These are phyloP conservation scores for Orchesella flavescens DNA, from an alignment of 2,888 invertebrate genomes.

Conservation along the genomic window DNA sequence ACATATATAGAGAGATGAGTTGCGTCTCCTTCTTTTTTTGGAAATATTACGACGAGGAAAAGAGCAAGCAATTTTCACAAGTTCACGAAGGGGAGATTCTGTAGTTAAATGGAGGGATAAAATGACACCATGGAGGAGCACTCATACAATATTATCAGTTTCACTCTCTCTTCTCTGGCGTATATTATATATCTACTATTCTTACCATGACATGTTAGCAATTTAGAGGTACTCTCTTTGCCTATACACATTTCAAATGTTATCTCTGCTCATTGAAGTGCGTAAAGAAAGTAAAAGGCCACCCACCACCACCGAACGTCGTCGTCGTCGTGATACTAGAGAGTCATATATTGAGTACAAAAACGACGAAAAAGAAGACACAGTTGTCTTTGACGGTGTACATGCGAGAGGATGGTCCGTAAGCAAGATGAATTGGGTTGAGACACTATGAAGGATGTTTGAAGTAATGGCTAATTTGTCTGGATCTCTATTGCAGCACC, in stretches of 20 bases:
- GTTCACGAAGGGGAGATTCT: conserved; percentile 24
- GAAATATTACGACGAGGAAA: neutral
- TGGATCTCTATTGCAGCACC: conserved; percentile 58
- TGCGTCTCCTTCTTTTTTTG: too few relatives aligned
- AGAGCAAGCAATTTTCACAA: conserved; percentile 10
- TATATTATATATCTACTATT: neutral
- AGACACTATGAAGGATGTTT: conserved; percentile 61
- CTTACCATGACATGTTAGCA: conserved; percentile 14
- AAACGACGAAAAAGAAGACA: conserved; percentile 14
- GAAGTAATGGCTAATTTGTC: conserved; percentile 66
- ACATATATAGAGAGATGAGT: too few relatives aligned
- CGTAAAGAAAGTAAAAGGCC: conserved; percentile 26
- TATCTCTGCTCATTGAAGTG: conserved; percentile 24
- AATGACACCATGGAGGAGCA: conserved; percentile 23
- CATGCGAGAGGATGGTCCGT: conserved; percentile 62
- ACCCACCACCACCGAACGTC: neutral
- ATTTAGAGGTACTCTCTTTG: neutral
- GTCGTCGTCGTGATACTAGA: neutral
- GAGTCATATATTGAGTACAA: neutral
- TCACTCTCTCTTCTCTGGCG: neutral
- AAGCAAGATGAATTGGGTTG: conserved; percentile 64
- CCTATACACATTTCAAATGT: neutral
- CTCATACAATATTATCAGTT: conserved; percentile 4
- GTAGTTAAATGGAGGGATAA: conserved; percentile 28
- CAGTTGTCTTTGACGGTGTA: conserved; percentile 59